Percentiles rank a stretch among this genome's conserved stretches.
Evolutionary conservation across 2,113 vertebrate species (phyloP).

Genomic region (Solea senegalensis): DNA sequence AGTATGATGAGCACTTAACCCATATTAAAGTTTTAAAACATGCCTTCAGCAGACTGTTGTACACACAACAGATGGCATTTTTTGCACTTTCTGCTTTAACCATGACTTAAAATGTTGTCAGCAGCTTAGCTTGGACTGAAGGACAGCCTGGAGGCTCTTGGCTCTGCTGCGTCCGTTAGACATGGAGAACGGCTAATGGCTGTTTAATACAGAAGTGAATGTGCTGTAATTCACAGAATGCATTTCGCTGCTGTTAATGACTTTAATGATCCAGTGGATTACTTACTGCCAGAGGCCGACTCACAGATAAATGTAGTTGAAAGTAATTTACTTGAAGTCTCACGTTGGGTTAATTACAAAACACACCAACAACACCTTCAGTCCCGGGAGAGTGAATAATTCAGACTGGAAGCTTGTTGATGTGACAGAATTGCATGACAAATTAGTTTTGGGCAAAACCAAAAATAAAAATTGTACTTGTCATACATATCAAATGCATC

Average conservation of each 20-base stretch:
- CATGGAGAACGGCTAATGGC: slow-evolving; percentile 9
- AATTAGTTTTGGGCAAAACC: no score
- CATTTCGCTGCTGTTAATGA: slow-evolving; percentile 5
- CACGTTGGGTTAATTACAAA: slow-evolving; percentile 33
- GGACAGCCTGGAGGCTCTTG: neutral
- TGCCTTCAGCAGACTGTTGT: neutral
- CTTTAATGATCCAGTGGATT: slow-evolving; percentile 51
- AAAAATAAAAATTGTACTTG: no score
- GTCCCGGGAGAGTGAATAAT: slow-evolving; percentile 36
- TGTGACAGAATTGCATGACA: neutral
- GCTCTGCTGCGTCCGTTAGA: slow-evolving; percentile 10
- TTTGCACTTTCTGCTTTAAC: neutral
- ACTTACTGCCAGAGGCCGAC: slow-evolving; percentile 32
- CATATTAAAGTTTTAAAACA: slow-evolving; percentile 16
- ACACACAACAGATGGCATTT: neutral
- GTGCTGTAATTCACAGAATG: slow-evolving; percentile 49
- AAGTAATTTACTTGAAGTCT: slow-evolving; percentile 17
- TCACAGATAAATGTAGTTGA: slow-evolving; percentile 33
- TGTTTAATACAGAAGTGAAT: slow-evolving; percentile 38
- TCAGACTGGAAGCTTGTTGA: slow-evolving; percentile 22
- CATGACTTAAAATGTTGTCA: neutral
- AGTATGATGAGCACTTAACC: slow-evolving; percentile 6
- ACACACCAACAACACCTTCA: slow-evolving; percentile 31
- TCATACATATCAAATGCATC: no score
- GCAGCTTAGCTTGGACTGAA: neutral